These are phyloP conservation scores for Pollachius pollachius DNA, from an alignment of 2,113 vertebrate species.

Conservation along the genomic window DNA sequence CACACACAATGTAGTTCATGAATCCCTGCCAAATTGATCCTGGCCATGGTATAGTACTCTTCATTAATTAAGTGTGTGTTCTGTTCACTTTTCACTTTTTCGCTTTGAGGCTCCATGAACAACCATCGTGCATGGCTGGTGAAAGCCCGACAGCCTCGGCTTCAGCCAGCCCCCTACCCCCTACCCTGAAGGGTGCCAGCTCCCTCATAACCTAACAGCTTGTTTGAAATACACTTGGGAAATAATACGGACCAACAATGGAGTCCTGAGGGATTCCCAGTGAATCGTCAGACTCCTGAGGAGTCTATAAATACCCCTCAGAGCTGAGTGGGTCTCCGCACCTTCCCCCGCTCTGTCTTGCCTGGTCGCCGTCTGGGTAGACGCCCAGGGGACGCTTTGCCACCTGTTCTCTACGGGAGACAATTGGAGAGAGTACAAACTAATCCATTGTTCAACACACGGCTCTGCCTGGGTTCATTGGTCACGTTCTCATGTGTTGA, in stretches of 20 bases:
- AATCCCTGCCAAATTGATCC: background rate
- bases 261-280: conserved; percentile 21
- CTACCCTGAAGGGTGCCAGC: too few species aligned
- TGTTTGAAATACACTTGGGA: conserved; percentile 22
- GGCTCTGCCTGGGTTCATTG: background rate
- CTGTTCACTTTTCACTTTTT: background rate
- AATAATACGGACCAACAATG: conserved; percentile 29
- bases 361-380: conserved; percentile 2
- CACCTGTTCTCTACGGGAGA: conserved; percentile 23
- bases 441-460: background rate
- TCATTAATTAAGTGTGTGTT: background rate
- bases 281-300: conserved; percentile 20
- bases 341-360: conserved; percentile 20
- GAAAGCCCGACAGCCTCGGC: too few species aligned
- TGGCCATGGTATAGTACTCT: background rate
- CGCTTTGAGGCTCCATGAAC: too few species aligned
- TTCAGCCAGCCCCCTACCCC: too few species aligned
- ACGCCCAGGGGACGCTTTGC: conserved; percentile 9
- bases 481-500: background rate
- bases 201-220: background rate
- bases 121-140: too few species aligned
- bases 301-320: conserved; percentile 53
- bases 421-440: background rate
- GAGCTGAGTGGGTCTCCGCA: conserved; percentile 25
- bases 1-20: background rate